Evolutionary conservation across 2,113 vertebrate genomes (phyloP), one percentile per base, ranked within the genome.

Genomic region (Natator depressus): DNA sequence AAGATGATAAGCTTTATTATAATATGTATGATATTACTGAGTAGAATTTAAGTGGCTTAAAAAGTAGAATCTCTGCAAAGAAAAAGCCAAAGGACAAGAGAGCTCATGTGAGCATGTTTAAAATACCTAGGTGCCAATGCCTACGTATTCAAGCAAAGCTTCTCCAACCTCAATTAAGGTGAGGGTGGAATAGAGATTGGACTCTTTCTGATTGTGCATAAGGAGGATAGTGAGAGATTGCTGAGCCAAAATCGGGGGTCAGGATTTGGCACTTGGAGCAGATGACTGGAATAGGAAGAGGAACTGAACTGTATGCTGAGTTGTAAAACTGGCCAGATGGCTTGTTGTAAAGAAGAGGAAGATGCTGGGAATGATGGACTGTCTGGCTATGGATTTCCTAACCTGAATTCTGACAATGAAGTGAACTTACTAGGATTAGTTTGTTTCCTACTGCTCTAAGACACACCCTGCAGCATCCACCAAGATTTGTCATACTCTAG

Each of bases 171-270:
- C 51, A 14, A 2, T 38, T 0, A n/a, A 8, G 3, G 1, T 2
- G 51, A 25, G 55, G 49, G 42, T 19, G 38, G 7, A 8, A 8
- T 0, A 0, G 78, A 38, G 10, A 38, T 0, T 0, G 12, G 62
- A 78, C 8, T 5, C 20, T 13, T 9, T 42, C 35, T 47, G 47
- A 7, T 1, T 47, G 59, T 0, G 1, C 59, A 47, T 35, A 65
- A 65, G 62, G 31, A n/a, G 6, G 38, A 13, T 47, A 53, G 53
- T 19, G 24, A 31, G 3, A 10, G 8, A 46, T 62, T 14, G 16
- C 11, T 5, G 5, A 38, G 47, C 6, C 4, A 7, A 4, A 14
- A 53, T 20, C 29, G 75, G 16, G 17, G 29, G 29, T 10, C n/a
- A 2, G n/a, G 13, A 14, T 8, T 89, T 50, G 57, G 49, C 10